phyloP scores from a whole-genome alignment of 92 coral and sea anemone species.

The Muricea muricata region DNA sequence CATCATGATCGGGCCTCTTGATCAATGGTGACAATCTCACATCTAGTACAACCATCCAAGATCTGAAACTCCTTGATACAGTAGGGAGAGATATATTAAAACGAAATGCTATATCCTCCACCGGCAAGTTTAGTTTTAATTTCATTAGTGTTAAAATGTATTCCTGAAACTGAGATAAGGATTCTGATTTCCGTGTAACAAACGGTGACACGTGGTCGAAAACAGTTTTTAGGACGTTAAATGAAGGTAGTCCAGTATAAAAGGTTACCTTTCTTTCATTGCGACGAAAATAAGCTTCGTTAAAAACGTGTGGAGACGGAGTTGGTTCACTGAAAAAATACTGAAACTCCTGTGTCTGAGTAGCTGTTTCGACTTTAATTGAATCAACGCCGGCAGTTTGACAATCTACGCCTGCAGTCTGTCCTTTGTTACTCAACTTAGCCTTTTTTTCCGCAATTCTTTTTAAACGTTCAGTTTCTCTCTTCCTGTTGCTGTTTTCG shows the following conservation, averaged over 20 bases:
- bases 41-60: constrained; percentile 41
- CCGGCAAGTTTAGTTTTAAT: constrained; percentile 28
- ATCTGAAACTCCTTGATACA: constrained; percentile 38
- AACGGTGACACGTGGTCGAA: constrained; percentile 29
- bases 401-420: too few species aligned
- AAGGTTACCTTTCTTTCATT: constrained; percentile 34
- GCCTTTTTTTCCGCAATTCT: constrained; percentile 34
- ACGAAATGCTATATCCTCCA: constrained; percentile 59
- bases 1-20: background rate
- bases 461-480: constrained; percentile 20
- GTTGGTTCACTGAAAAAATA: constrained; percentile 28
- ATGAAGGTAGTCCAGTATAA: constrained; percentile 47
- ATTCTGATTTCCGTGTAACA: constrained; percentile 44
- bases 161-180: constrained; percentile 51
- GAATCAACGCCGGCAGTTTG: too few species aligned
- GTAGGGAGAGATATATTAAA: constrained; percentile 32
- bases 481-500: constrained; percentile 20
- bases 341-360: constrained; percentile 63
- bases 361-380: constrained; percentile 2
- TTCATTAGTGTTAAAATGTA: constrained; percentile 49
- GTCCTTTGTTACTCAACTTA: too few species aligned
- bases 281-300: constrained; percentile 7
- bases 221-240: background rate
- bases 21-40: constrained; percentile 9
- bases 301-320: constrained; percentile 7